Conservation (phyloP, 2,888 invertebrate genomes). For the Cabera pusaria region DNA sequence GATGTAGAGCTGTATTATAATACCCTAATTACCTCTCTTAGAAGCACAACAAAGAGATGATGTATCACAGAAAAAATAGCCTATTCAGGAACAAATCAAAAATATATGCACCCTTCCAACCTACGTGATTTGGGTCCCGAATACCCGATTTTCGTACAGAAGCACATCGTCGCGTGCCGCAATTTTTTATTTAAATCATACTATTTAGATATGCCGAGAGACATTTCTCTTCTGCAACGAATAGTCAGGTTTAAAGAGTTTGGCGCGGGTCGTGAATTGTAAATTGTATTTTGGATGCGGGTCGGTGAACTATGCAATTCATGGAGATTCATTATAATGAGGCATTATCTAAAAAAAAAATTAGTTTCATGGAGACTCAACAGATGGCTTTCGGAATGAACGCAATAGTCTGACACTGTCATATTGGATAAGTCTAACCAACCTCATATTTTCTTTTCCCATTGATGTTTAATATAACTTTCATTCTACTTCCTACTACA, state of each 20-base stretch:
- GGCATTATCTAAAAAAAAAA: no score
- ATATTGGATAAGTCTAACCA: no score
- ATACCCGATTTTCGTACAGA: slow-evolving; percentile 69
- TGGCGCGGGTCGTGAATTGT: slow-evolving; percentile 41
- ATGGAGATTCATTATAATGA: no score
- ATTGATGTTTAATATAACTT: no score
- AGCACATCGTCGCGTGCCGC: slow-evolving; percentile 73
- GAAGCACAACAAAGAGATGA: slow-evolving; percentile 50
- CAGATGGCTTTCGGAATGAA: no score
- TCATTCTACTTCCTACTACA: no score
- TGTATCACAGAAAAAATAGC: slow-evolving; percentile 69
- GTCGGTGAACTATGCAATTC: slow-evolving; percentile 1
- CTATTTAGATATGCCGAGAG: slow-evolving; percentile 75
- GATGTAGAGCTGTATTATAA: no score
- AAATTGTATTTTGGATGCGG: slow-evolving; percentile 26
- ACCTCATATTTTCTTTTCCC: no score
- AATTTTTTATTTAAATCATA: slow-evolving; percentile 81
- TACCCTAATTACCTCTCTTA: slow-evolving; percentile 31
- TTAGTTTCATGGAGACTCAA: no score
- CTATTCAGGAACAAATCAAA: slow-evolving; percentile 79
- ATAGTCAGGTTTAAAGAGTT: slow-evolving; percentile 53
- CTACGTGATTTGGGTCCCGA: slow-evolving; percentile 73
- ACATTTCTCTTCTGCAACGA: slow-evolving; percentile 65
- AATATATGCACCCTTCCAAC: slow-evolving; percentile 81
- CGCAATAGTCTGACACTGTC: no score